Percentiles rank a stretch among this genome's conserved stretches.
These are phyloP conservation scores for honey bee (Apis mellifera) DNA, from an alignment of 1,140 invertebrate genomes.

Conservation along the genomic window DNA sequence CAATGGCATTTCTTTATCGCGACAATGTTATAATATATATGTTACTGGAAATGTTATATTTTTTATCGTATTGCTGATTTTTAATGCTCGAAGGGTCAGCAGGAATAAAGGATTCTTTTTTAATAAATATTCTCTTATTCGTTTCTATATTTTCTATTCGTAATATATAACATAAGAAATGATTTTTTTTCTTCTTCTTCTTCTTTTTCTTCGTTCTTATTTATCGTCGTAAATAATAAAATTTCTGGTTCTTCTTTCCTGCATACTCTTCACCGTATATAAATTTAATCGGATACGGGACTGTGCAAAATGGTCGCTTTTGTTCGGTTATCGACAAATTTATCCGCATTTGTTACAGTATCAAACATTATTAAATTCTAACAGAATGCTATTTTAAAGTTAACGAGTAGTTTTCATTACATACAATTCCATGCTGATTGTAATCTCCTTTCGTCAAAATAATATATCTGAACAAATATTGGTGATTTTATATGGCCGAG, in stretches of 20 bases:
- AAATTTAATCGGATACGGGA: conserved; percentile 27
- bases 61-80: conserved; percentile 36
- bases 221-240: too few species aligned
- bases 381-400: conserved; percentile 30
- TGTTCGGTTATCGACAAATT: conserved; percentile 2
- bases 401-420: conserved; percentile 39
- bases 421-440: conserved; percentile 45
- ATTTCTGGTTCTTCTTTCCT: conserved; percentile 33
- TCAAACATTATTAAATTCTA: conserved; percentile 27
- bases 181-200: too few species aligned
- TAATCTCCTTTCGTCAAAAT: conserved; percentile 56
- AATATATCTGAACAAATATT: conserved; percentile 62
- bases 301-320: conserved; percentile 38
- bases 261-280: not conserved
- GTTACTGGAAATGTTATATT: conserved; percentile 23
- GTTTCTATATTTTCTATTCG: not conserved
- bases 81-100: conserved; percentile 4
- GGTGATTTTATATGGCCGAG: conserved; percentile 65
- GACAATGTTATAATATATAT: conserved; percentile 3
- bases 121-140: not conserved
- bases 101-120: conserved; percentile 29
- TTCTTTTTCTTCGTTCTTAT: not conserved
- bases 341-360: conserved; percentile 13
- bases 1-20: conserved; percentile 49
- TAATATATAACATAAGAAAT: not conserved